Evolutionary conservation across 2,113 vertebrate species (phyloP), one percentile per base, ranked within the genome.

Genomic region (Gopherus evgoodei): DNA sequence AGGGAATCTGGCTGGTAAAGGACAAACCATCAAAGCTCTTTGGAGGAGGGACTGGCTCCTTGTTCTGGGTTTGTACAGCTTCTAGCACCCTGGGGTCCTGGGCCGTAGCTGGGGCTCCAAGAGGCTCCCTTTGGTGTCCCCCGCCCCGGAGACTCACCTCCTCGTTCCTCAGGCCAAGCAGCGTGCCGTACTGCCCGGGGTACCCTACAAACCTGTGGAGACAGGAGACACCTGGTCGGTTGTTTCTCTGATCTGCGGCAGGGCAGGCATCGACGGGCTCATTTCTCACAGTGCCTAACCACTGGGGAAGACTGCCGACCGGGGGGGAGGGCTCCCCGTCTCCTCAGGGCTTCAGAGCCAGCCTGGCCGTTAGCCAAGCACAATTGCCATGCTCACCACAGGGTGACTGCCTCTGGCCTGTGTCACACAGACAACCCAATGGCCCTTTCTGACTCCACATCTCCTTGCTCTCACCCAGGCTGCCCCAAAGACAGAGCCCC

Each of bases 101-200:
- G 65, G 35, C 35, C 9, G 3, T 21, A 72, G n/a, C 65, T 72
- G n/a, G 81, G n/a, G 8, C 52, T 42, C 22, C 42, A 49, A n/a
- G 27, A 65, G 42, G 17, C 35, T 31, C 25, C 86, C n/a, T 17
- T 6, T 31, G 27, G 21, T 17, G n/a, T 19, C 54, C 29, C 11
- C 29, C 47, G 27, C 29, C 52, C n/a, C 17, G 13, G 19, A 16
- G 83, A 98, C 98, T 98, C 86, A 99, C 98, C 2, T 99, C 98
- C 94, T 99, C 98, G 11, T 98, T 98, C 86, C 98, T 97, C 98
- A 98, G 98, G 54, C 98, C 98, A 83, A 99, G 98, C 94, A 98
- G 95, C 57, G 97, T 98, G 22, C 98, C 98, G 24, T 98, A 99
- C 88, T 98, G 98, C 38, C 98, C 98, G 0, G 98, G 98, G 80